A percentile compares a stretch with the other conserved stretches of the same genome.
phyloP scores from a whole-genome alignment of 2,797 vertebrate genomes.

The Rhyacichthys aspro region DNA sequence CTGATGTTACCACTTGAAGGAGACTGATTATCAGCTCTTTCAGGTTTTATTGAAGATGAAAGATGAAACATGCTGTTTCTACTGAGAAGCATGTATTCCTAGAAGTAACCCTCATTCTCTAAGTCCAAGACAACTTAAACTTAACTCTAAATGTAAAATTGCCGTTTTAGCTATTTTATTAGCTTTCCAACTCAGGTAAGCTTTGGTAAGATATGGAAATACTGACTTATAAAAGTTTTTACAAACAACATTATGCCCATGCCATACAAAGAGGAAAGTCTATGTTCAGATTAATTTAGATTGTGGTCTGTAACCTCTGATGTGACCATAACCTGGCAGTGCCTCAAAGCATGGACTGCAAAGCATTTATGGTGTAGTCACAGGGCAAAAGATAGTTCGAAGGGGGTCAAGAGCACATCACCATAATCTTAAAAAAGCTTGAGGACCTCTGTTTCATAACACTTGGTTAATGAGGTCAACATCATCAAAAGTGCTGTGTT shows the following conservation, averaged over 20 bases:
- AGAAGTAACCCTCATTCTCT: no score
- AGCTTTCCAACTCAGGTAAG: no score
- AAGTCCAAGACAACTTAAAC: no score
- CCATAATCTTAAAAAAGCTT: neutral
- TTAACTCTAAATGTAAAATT: no score
- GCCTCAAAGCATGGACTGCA: neutral
- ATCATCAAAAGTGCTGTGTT: neutral
- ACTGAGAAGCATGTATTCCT: neutral
- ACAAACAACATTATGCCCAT: no score
- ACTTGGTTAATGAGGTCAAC: neutral
- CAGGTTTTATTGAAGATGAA: constrained; percentile 2
- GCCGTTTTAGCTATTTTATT: no score
- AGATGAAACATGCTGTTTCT: constrained; percentile 12
- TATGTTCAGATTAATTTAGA: no score
- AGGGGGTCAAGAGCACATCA: neutral
- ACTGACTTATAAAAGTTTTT: no score
- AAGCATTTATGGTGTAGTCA: neutral
- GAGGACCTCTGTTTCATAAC: neutral
- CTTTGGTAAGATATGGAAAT: no score
- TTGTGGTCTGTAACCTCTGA: no score
- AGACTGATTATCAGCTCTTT: neutral
- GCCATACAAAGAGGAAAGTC: no score
- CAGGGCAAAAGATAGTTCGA: neutral
- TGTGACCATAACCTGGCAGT: neutral
- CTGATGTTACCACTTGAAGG: neutral